Base-by-base conservation (phyloP, 53 echinoderm and acorn worm genomes). In the Astropecten irregularis region DNA sequence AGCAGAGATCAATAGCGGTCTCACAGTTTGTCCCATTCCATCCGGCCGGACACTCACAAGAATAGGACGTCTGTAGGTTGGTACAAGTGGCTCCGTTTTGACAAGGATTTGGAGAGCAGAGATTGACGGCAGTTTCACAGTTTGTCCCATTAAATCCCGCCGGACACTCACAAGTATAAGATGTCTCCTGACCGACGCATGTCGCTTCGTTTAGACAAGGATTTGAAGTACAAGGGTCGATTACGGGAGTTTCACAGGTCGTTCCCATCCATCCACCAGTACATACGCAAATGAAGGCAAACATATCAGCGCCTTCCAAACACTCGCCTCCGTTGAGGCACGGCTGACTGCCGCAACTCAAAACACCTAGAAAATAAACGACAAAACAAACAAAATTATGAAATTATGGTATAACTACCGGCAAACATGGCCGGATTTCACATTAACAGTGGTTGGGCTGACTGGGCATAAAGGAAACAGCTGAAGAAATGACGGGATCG, bases 251-350 rank as follows among this genome's bases (percentile, higher is more conserved):
- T 53, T 77, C 73, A 74, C 92, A 92, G 49, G 66, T 39, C 2
- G 31, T 29, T 63, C 93, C 93, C 3, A 47, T 59, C 59, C 63
- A 93, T 25, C 93, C 93, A 33, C 34, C 21, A 9, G 69, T 52
- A 51, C 92, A 92, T 15, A 65, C 19, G 66, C 92, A 82, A 30
- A 33, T 22, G 49, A 67, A 82, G 21, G 64, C n/a, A n/a, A n/a
- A n/a, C n/a, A 82, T 26, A 19, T 49, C 65, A 47, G 46, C 0
- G 14, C 18, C 23, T 82, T 82, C n/a, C 49, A 47, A 8, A 82
- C 92, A 92, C 13, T 44, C 56, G 13, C 85, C 92, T 27, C 86
- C 89, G 83, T 92, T 89, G 49, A 65, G 67, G 82, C 92, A 92
- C 15, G 86, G 42, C 16, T n/a, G 28, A 18, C 29, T 16, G 0